Evolutionary conservation across 2,113 vertebrate genomes (phyloP), one percentile per base, ranked within the genome.

Genomic region (Lutjanus erythropterus): DNA sequence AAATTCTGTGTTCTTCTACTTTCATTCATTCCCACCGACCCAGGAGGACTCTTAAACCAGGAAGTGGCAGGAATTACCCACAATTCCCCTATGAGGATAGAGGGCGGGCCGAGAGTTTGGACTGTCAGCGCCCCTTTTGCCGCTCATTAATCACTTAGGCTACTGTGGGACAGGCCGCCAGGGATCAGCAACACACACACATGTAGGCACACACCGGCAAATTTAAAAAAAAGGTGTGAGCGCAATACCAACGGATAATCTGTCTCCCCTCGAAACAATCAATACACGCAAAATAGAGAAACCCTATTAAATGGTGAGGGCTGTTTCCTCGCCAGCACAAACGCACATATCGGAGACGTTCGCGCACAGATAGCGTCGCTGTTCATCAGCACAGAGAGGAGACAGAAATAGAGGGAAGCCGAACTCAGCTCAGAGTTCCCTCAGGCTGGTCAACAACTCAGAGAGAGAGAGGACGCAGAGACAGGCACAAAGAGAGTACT

Each of bases 91-190:
- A 1, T 37, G 71, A 42, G 67, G 78, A 33, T 21, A 27, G 67
- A 72, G 72, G 80, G 44, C 41, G 69, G 37, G 74, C 25, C 6
- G 9, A 75, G 69, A 66, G 82, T 87, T 85, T 65, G 79, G 86
- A 66, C 82, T 88, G 91, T 86, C 89, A 82, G 74, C 35, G 1
- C 25, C 83, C 80, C 78, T 75, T 75, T 75, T 70, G 75, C 64
- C 1, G 18, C 88, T 81, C 87, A 86, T 92, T 88, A 87, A 89
- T 91, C 87, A 90, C 80, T 81, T 39, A 53, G 70, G 83, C 80
- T 78, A 83, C 85, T 80, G 83, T 59, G 64, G 76, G 76, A 84
- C 81, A 27, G 75, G 53, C 55, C 67, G n/a, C 69, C 44, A 19
- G 71, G 59, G 58, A 77, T n/a, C 41, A 19, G 39, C 55, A 42